Evolutionary conservation across 2,797 vertebrate genomes (phyloP), one percentile per base, ranked within the genome.

Genomic region (Enteromius paludinosus): DNA sequence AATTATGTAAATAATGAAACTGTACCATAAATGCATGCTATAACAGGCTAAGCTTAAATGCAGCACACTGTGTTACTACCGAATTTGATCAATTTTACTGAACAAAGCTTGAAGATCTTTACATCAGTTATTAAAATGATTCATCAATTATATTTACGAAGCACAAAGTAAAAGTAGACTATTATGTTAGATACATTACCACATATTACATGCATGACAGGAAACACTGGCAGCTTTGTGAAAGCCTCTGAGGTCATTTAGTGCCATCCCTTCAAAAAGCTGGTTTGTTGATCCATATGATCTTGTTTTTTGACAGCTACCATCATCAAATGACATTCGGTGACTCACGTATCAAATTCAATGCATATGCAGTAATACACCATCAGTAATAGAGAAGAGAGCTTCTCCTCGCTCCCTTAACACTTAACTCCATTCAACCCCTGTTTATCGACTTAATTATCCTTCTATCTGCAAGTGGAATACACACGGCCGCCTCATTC

Each of bases 401-500:
- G 91, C 89, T 79, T 79, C 89, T 87, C 80, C 89, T 79, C 89
- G 91, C 84, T 89, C 89, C 87, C 88, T 54, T 74, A 85, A 92
- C 92, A 94, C 92, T 93, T 92, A 89, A 91, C 92, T 91, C 86
- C 84, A 88, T 89, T 90, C 89, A 91, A 93, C 93, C 93, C 88
- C 87, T 88, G 92, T 94, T 94, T 94, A 93, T 92, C 90, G 90
- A 91, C 92, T 92, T 92, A 94, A 93, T 95, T 95, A 95, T 94
- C 94, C 93, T 93, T 93, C 92, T 92, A 92, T 94, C 93, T 93
- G 91, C 91, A 87, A 89, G 87, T 88, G 87, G 84, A 87, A 88
- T 88, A 87, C 92, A 90, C 90, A 92, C 83, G 89, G 88, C 87
- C 84, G 35, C 54, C 88, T 89, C 90, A 91, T 91, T 91, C 79